These are phyloP conservation scores for Leucoptera coffeella DNA, from an alignment of 2,888 invertebrate species.

Conservation along the genomic window DNA sequence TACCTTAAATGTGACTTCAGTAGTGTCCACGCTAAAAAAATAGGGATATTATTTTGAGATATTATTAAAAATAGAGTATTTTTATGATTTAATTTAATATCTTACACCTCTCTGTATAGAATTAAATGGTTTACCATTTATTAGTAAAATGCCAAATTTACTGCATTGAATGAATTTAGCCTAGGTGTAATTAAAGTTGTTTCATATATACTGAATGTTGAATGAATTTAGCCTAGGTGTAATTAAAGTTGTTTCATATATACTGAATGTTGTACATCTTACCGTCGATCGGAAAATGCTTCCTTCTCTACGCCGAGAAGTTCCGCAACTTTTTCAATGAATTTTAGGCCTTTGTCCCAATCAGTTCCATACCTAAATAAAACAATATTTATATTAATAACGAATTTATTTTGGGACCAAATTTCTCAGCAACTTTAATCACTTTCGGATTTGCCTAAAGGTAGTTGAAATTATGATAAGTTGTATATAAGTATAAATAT, in stretches of 20 bases:
- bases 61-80: neutral
- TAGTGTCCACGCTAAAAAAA: conserved; percentile 61
- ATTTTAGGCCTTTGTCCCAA: conserved; percentile 71
- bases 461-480: no score
- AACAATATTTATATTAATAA: no score
- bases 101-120: conserved; percentile 6
- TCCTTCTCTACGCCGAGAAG: conserved; percentile 57
- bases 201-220: no score
- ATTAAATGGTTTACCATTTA: conserved; percentile 3
- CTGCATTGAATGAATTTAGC: no score
- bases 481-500: no score
- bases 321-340: conserved; percentile 63
- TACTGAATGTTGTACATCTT: conserved; percentile 10
- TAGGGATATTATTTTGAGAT: neutral
- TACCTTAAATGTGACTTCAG: conserved; percentile 74
- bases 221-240: no score
- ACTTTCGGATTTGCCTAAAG: no score
- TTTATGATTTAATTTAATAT: neutral
- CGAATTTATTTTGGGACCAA: no score
- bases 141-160: no score
- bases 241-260: no score
- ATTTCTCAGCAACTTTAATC: no score
- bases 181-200: no score
- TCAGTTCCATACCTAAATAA: conserved; percentile 35
- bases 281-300: conserved; percentile 60